A percentile compares a stretch with the other conserved stretches of the same genome.
These are phyloP conservation scores for Zoanthus solanderi DNA, from an alignment of 92 coral and sea anemone species.

Conservation along the genomic window DNA sequence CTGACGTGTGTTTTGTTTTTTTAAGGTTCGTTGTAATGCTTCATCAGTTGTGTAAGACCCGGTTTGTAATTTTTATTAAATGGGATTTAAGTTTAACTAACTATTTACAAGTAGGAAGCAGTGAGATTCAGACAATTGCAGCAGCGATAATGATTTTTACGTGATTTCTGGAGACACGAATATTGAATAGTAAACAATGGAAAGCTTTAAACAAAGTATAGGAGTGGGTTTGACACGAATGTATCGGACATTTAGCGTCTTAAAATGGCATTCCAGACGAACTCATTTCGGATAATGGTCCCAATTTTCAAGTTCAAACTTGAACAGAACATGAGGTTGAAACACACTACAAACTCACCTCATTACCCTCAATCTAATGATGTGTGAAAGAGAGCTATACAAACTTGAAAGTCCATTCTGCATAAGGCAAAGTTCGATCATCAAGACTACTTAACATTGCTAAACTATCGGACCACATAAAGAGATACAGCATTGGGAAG, in stretches of 20 bases:
- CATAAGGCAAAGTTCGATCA: slow-evolving; percentile 32
- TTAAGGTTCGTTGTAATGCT: no score
- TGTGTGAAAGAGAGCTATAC: slow-evolving; percentile 35
- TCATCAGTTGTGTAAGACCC: no score
- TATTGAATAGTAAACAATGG: no score
- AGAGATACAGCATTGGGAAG: slow-evolving; percentile 13
- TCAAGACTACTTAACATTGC: slow-evolving; percentile 46
- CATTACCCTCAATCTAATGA: slow-evolving; percentile 41
- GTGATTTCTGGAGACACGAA: no score
- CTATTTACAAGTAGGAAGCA: no score
- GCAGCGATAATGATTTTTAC: no score
- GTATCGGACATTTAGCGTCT: slow-evolving; percentile 37
- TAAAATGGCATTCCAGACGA: slow-evolving; percentile 5
- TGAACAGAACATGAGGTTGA: slow-evolving; percentile 3
- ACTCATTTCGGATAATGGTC: slow-evolving; percentile 12
- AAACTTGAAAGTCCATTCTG: slow-evolving; percentile 22
- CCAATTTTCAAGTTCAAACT: background rate
- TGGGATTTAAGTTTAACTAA: no score
- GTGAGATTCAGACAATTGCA: no score
- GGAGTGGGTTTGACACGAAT: slow-evolving; percentile 45
- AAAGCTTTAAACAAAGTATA: slow-evolving; percentile 26
- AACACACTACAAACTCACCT: slow-evolving; percentile 28
- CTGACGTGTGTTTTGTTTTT: no score
- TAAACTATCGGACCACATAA: slow-evolving; percentile 45
- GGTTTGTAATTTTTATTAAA: no score